Conservation (phyloP, 2,797 vertebrate genomes). For the Fundulus diaphanus region DNA sequence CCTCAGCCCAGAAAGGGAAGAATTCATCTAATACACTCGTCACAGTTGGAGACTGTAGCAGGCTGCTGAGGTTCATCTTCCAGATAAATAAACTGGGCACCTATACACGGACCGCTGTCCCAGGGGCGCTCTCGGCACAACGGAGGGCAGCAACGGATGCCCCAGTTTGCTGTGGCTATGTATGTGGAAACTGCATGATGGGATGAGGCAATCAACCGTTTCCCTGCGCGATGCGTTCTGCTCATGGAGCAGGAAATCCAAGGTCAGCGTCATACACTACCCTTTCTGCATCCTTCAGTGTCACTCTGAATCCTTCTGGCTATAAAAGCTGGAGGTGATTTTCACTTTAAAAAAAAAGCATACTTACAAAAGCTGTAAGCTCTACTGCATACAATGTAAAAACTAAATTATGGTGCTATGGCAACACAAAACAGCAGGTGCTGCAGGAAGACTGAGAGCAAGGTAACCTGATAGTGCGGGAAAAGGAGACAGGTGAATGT, state of each 20-base stretch:
- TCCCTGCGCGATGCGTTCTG: slow-evolving; percentile 27
- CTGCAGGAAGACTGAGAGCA: slow-evolving; percentile 36
- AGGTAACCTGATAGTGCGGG: slow-evolving; percentile 54
- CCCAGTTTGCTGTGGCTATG: slow-evolving; percentile 4
- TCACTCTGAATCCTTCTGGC: slow-evolving; percentile 24
- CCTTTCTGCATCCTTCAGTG: slow-evolving; percentile 16
- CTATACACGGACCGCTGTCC: slow-evolving; percentile 13
- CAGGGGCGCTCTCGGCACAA: neutral
- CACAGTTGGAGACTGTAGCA: slow-evolving; percentile 25
- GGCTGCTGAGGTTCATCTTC: slow-evolving; percentile 7
- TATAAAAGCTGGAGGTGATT: slow-evolving; percentile 43
- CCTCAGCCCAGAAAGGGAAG: slow-evolving; percentile 18
- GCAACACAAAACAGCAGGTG: slow-evolving; percentile 64
- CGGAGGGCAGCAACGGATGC: slow-evolving; percentile 7
- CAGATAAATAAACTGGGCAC: neutral
- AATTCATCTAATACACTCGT: slow-evolving; percentile 20
- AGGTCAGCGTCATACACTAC: slow-evolving; percentile 37
- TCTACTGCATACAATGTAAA: slow-evolving; percentile 54
- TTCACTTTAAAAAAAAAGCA: slow-evolving; percentile 47
- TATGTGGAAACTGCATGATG: slow-evolving; percentile 5
- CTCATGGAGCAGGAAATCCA: slow-evolving; percentile 15
- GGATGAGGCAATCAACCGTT: slow-evolving; percentile 4
- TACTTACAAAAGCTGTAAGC: slow-evolving; percentile 61
- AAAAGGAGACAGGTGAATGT: slow-evolving; percentile 31
- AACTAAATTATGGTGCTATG: slow-evolving; percentile 75